Percentiles rank a stretch among this genome's conserved stretches.
phyloP scores from a whole-genome alignment of 1,140 invertebrate species.

The Drosophila littoralis region DNA sequence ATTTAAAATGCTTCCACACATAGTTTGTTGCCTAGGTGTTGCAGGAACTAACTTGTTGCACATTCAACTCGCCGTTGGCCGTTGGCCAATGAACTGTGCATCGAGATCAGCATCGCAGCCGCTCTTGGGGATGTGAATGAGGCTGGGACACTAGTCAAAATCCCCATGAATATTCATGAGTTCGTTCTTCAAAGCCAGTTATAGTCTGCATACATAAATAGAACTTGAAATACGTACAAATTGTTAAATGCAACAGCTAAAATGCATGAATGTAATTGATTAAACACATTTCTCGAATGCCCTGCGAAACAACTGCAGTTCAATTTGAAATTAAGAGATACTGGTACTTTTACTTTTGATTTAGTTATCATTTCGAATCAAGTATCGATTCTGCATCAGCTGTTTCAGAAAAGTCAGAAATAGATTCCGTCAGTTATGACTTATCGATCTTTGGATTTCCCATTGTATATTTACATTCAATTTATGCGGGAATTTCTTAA shows the following conservation, averaged over 20 bases:
- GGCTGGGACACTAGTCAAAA: no score
- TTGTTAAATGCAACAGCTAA: not conserved
- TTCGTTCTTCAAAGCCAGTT: not conserved
- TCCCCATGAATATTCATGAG: conserved; percentile 5
- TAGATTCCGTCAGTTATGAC: no score
- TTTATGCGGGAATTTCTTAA: no score
- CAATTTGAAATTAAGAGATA: no score
- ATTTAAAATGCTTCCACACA: conserved; percentile 43
- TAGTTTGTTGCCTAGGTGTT: conserved; percentile 25
- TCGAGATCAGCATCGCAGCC: not conserved
- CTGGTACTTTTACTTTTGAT: no score
- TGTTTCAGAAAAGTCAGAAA: no score
- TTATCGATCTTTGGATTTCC: no score
- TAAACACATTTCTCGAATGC: not conserved
- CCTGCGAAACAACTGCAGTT: no score
- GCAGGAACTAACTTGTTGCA: conserved; percentile 1
- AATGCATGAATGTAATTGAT: conserved; percentile 1
- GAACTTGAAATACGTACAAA: conserved; percentile 4
- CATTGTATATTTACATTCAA: no score
- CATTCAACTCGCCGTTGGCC: not conserved
- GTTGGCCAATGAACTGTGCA: conserved; percentile 22
- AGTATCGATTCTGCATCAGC: no score
- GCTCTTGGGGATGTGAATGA: not conserved
- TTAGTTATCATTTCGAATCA: no score
- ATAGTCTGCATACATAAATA: not conserved